These are phyloP conservation scores for Macrosoma leucophasiata DNA, from an alignment of 2,888 invertebrate genomes.

Conservation along the genomic window DNA sequence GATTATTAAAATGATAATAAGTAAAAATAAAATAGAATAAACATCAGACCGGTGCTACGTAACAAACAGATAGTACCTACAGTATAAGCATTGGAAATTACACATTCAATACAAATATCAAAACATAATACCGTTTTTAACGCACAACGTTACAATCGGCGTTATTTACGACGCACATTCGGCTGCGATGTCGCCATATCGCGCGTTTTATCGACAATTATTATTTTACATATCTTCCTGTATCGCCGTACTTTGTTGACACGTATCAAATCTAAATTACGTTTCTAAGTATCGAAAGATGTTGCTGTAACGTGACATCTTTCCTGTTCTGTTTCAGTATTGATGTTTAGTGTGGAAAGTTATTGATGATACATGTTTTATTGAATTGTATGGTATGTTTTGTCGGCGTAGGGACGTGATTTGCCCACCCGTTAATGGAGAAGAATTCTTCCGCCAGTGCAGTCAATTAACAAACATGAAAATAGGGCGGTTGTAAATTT, in stretches of 20 bases:
- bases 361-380: no score
- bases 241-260: conserved; percentile 40
- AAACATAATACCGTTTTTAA: conserved; percentile 55
- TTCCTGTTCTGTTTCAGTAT: no score
- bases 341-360: no score
- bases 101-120: conserved; percentile 46
- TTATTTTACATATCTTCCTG: conserved; percentile 57
- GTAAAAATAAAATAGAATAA: background rate
- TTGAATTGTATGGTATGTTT: no score
- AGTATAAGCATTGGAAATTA: conserved; percentile 15
- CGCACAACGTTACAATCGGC: conserved; percentile 40
- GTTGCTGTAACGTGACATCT: no score
- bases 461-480: no score
- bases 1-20: background rate
- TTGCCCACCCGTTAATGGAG: no score
- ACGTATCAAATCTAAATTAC: no score
- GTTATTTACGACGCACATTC: conserved; percentile 36
- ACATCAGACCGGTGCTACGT: background rate
- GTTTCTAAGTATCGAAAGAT: no score
- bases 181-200: conserved; percentile 29
- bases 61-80: background rate
- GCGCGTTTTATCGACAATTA: conserved; percentile 53
- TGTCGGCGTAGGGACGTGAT: no score
- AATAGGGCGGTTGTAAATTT: no score
- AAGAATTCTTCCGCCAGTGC: no score